Conservation (phyloP, 1,140 invertebrate species). For the Tetranychus cinnabarinus region DNA sequence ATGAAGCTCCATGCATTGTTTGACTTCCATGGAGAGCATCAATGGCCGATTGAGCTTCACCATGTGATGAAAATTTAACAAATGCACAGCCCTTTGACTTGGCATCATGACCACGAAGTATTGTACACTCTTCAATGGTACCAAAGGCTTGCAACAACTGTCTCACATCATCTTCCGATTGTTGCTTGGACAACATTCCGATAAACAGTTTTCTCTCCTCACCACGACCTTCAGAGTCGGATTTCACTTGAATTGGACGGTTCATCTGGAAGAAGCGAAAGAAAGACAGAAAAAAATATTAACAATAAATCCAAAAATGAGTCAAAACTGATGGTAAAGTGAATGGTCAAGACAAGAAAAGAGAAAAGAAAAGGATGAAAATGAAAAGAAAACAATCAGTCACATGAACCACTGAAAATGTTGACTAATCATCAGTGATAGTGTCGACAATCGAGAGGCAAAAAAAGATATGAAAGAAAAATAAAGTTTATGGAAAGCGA, state of each 20-base stretch:
- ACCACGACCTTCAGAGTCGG: slow-evolving; percentile 92
- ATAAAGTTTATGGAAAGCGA: too few relatives aligned
- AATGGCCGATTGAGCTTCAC: slow-evolving; percentile 90
- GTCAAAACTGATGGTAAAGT: background rate
- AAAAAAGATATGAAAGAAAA: too few relatives aligned
- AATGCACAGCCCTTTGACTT: slow-evolving; percentile 97
- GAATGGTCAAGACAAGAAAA: background rate
- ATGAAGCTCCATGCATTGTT: slow-evolving; percentile 99
- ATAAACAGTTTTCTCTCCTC: slow-evolving; percentile 97
- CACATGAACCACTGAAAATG: background rate
- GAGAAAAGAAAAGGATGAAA: background rate
- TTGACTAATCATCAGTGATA: background rate
- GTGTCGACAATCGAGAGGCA: background rate
- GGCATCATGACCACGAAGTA: slow-evolving; percentile 85
- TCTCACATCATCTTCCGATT: slow-evolving; percentile 93
- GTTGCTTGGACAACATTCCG: slow-evolving; percentile 99
- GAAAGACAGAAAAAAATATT: background rate
- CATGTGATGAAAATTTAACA: slow-evolving; percentile 87
- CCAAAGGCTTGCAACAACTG: slow-evolving; percentile 79
- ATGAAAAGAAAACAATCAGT: too few relatives aligned
- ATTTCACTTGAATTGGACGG: slow-evolving; percentile 98
- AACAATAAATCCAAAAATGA: background rate
- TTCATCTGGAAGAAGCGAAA: slow-evolving; percentile 52
- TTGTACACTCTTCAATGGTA: slow-evolving; percentile 95
- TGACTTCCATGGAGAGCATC: slow-evolving; percentile 94